Conservation (phyloP, 2,113 vertebrate species). For the Hirundichthys speculiger region DNA sequence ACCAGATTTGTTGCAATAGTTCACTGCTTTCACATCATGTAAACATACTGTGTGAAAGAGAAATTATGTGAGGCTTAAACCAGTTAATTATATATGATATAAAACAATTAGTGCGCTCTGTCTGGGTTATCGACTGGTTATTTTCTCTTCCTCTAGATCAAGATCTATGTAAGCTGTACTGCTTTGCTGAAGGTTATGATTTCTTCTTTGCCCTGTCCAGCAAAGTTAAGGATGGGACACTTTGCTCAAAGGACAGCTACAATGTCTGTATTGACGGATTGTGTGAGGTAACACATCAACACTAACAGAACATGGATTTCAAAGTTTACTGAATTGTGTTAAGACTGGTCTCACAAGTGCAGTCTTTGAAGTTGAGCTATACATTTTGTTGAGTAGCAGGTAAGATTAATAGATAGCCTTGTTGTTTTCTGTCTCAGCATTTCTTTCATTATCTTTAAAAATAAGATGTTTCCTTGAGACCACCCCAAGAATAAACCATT, state of each 20-base stretch:
- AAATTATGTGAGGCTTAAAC: no score
- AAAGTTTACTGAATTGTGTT: neutral
- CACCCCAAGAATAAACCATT: slow-evolving; percentile 8
- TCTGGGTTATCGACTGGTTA: no score
- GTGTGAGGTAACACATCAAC: slow-evolving; percentile 86
- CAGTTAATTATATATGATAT: no score
- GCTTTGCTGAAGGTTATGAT: slow-evolving; percentile 91
- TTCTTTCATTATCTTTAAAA: slow-evolving; percentile 2
- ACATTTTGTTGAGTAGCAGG: slow-evolving; percentile 14
- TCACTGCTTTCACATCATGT: no score
- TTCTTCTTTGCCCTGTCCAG: slow-evolving; percentile 94
- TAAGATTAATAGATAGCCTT: slow-evolving; percentile 8
- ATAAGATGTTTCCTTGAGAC: slow-evolving; percentile 18
- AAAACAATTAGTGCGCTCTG: no score
- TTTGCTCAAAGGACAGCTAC: slow-evolving; percentile 84
- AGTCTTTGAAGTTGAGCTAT: slow-evolving; percentile 26
- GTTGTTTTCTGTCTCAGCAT: neutral
- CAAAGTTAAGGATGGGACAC: slow-evolving; percentile 92
- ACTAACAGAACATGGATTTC: slow-evolving; percentile 14
- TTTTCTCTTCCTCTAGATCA: slow-evolving; percentile 81
- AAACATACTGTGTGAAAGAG: no score
- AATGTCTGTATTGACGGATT: slow-evolving; percentile 89
- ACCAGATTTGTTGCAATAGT: no score
- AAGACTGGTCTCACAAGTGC: neutral
- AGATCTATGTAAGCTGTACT: slow-evolving; percentile 92